Conservation (phyloP, 92 coral and sea anemone genomes). For the Heteractis magnifica region DNA sequence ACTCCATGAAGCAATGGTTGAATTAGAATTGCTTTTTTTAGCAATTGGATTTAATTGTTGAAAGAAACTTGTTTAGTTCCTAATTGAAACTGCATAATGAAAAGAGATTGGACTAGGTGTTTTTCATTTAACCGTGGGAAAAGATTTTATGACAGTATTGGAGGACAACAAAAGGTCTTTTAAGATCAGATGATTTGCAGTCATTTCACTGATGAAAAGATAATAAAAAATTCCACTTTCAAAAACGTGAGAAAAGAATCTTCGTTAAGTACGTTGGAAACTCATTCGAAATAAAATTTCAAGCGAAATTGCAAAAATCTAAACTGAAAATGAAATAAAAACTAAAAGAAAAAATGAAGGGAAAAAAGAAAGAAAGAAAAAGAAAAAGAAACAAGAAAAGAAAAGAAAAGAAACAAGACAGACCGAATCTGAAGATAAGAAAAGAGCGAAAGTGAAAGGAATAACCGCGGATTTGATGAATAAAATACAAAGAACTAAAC, state of each 20-base stretch:
- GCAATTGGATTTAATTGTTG: not conserved
- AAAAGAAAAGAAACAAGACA: not conserved
- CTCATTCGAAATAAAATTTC: not conserved
- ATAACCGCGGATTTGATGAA: not conserved
- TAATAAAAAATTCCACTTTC: not conserved
- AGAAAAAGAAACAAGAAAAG: not conserved
- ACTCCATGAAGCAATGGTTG: not conserved
- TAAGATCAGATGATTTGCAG: not conserved
- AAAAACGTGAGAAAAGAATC: too few relatives aligned
- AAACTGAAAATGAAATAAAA: not conserved
- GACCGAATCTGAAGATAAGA: not conserved
- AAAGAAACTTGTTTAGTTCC: not conserved
- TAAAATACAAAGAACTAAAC: not conserved
- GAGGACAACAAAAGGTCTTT: not conserved
- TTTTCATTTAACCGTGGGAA: slow-evolving; percentile 7
- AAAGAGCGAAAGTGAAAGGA: too few relatives aligned
- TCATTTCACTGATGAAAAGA: not conserved
- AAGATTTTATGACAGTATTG: not conserved
- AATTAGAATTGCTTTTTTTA: not conserved
- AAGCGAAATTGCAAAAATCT: not conserved
- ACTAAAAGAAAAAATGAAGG: not conserved
- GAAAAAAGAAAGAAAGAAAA: not conserved
- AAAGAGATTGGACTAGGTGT: not conserved
- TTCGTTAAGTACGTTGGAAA: too few relatives aligned
- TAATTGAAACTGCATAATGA: not conserved